These are phyloP conservation scores for Epinotia nisella DNA, from an alignment of 2,888 invertebrate species.

Conservation along the genomic window DNA sequence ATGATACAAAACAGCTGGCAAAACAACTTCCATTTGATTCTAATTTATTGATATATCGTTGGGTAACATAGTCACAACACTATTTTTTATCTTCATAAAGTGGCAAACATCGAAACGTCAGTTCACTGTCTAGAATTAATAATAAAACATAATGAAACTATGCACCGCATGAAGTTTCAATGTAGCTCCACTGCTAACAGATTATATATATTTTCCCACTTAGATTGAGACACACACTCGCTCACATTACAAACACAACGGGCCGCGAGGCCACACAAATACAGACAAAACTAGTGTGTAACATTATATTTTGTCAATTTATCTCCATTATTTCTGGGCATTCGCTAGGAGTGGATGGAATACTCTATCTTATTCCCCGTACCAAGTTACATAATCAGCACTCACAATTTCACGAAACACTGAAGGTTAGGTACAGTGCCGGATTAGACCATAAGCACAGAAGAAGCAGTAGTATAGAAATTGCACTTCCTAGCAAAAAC, in stretches of 20 bases:
- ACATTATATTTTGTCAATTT: too few relatives aligned
- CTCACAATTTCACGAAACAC: too few relatives aligned
- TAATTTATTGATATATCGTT: background rate
- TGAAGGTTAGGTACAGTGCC: too few relatives aligned
- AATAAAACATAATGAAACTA: background rate
- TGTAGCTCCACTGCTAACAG: background rate
- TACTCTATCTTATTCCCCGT: too few relatives aligned
- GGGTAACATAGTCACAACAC: background rate
- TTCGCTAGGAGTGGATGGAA: too few relatives aligned
- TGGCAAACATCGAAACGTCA: slow-evolving; percentile 7
- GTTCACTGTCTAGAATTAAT: background rate
- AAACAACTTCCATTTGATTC: background rate
- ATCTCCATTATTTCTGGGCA: too few relatives aligned
- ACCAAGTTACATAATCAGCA: too few relatives aligned
- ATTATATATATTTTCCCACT: slow-evolving; percentile 38
- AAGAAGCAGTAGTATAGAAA: too few relatives aligned
- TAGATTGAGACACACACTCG: slow-evolving; percentile 49
- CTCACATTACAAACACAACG: slow-evolving; percentile 56
- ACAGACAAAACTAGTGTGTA: background rate
- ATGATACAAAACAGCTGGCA: background rate
- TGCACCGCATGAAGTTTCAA: background rate
- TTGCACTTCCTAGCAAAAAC: too few relatives aligned
- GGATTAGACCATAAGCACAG: too few relatives aligned
- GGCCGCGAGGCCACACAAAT: slow-evolving; percentile 2
- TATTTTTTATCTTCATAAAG: background rate